Conservation (phyloP, 2,797 vertebrate genomes). For the Carapus acus region DNA sequence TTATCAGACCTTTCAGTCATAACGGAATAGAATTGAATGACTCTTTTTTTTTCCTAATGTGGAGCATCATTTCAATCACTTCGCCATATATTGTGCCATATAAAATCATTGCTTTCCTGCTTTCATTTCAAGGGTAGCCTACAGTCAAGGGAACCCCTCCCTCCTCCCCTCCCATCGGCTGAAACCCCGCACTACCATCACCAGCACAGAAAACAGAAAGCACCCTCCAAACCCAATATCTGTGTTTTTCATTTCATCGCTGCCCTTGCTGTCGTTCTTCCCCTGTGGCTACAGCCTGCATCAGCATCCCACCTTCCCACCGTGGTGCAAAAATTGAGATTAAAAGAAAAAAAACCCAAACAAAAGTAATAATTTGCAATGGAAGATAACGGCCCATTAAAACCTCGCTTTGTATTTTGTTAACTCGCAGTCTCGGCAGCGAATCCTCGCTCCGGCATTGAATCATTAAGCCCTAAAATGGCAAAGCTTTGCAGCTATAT, state of each 20-base stretch:
- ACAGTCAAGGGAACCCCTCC: too few relatives aligned
- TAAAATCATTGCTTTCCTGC: too few relatives aligned
- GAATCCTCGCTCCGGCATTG: conserved; percentile 11
- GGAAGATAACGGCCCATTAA: conserved; percentile 28
- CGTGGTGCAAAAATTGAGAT: conserved; percentile 1
- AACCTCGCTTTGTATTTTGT: conserved; percentile 16
- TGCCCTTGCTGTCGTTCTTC: conserved; percentile 9
- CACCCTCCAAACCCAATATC: conserved; percentile 19
- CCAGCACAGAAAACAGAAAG: neutral
- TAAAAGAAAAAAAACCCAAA: conserved; percentile 3
- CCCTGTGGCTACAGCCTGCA: neutral
- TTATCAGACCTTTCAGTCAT: too few relatives aligned
- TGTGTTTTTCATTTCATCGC: conserved; percentile 3
- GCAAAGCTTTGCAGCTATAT: conserved; percentile 17
- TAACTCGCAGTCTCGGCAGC: conserved; percentile 14
- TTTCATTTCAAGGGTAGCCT: too few relatives aligned
- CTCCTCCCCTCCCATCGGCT: too few relatives aligned
- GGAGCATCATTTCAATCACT: too few relatives aligned
- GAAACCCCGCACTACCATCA: too few relatives aligned
- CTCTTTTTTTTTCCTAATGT: too few relatives aligned
- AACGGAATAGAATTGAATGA: too few relatives aligned
- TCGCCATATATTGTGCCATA: too few relatives aligned
- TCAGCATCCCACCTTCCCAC: neutral
- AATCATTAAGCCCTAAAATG: conserved; percentile 33
- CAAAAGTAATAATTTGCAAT: conserved; percentile 12